Conservation (phyloP, 2,113 vertebrate genomes). For the Elachura formosa region DNA sequence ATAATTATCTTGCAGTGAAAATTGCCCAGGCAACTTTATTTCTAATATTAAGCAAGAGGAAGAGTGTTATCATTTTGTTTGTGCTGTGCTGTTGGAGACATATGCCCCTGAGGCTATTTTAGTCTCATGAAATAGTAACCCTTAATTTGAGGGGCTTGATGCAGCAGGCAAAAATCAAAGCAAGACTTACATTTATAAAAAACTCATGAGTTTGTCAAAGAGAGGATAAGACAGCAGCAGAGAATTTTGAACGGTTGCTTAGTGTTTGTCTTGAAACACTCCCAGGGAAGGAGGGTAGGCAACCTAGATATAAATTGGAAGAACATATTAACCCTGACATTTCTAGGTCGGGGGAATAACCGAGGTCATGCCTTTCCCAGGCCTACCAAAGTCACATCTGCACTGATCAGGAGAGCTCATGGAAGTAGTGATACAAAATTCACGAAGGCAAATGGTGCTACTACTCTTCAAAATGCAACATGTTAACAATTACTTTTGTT, state of each 20-base stretch:
- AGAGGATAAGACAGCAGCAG: neutral
- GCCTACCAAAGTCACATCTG: constrained; percentile 46
- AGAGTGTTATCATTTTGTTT: neutral
- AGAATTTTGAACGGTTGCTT: neutral
- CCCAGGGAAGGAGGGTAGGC: neutral
- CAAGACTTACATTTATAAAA: neutral
- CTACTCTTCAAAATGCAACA: constrained; percentile 30
- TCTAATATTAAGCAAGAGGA: neutral
- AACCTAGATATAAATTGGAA: constrained; percentile 41
- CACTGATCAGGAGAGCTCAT: neutral
- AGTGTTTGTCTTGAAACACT: constrained; percentile 23
- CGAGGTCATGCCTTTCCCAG: constrained; percentile 30
- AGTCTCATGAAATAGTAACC: neutral
- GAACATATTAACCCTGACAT: constrained; percentile 61
- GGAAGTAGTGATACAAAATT: constrained; percentile 55
- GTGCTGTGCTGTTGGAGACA: neutral
- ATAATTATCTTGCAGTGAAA: neutral
- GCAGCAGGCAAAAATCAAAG: neutral
- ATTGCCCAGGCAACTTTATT: neutral
- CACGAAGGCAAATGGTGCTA: constrained; percentile 16
- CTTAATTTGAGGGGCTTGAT: neutral
- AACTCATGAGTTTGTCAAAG: neutral
- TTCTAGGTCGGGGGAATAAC: constrained; percentile 54
- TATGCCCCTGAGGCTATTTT: neutral
- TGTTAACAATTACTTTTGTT: constrained; percentile 58